Evolutionary conservation across 1,140 invertebrate species (phyloP).

Genomic region (silkworm (Bombyx mori)): DNA sequence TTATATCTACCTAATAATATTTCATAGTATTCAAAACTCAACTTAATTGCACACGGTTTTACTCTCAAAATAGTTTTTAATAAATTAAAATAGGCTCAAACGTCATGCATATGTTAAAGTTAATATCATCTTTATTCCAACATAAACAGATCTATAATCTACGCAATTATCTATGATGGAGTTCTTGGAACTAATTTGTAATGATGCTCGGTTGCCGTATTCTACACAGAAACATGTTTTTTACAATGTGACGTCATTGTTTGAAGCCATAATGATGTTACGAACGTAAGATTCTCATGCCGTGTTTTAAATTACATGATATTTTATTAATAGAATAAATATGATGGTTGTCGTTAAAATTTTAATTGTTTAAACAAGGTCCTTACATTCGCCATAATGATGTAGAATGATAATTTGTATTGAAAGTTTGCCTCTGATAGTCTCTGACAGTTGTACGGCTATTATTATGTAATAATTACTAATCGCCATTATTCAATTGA

Average conservation of each 20-base stretch:
- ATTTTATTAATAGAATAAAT: no score
- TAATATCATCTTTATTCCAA: constrained; percentile 26
- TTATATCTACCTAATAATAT: constrained; percentile 2
- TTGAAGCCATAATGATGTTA: constrained; percentile 16
- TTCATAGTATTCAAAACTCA: not conserved
- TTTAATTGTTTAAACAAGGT: no score
- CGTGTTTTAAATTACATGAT: constrained; percentile 8
- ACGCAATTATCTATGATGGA: constrained; percentile 40
- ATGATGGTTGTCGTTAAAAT: no score
- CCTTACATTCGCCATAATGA: no score
- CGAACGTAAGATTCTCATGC: constrained; percentile 20
- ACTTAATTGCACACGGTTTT: not conserved
- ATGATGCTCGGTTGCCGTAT: constrained; percentile 31
- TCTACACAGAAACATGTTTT: constrained; percentile 47
- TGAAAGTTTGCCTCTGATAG: no score
- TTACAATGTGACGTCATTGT: constrained; percentile 46
- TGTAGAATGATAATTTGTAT: no score
- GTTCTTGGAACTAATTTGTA: constrained; percentile 50
- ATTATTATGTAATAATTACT: no score
- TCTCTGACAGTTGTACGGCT: no score
- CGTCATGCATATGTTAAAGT: constrained; percentile 7
- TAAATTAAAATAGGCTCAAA: constrained; percentile 9
- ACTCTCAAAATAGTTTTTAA: not conserved
- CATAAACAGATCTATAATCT: constrained; percentile 25
- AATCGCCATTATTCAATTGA: no score